Conservation (phyloP, 1,140 invertebrate genomes). For the Trialeurodes vaporariorum region DNA sequence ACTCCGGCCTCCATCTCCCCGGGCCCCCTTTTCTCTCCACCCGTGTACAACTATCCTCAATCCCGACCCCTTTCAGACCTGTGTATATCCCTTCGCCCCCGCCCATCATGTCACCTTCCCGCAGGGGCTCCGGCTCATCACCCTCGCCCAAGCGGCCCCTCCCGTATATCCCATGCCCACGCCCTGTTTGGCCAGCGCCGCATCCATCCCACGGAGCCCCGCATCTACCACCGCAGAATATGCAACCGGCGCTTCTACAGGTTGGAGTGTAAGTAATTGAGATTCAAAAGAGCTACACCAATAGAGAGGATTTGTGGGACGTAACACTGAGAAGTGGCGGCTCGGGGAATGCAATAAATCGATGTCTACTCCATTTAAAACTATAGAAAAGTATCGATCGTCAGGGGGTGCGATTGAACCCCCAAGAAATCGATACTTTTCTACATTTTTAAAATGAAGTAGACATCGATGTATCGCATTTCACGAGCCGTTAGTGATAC, state of each 20-base stretch:
- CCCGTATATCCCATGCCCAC: slow-evolving; percentile 42
- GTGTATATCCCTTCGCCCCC: slow-evolving; percentile 24
- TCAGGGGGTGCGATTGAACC: too few relatives aligned
- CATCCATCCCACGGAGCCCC: slow-evolving; percentile 36
- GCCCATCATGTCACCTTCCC: slow-evolving; percentile 29
- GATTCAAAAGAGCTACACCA: too few relatives aligned
- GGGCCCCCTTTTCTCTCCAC: not conserved
- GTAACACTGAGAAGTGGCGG: too few relatives aligned
- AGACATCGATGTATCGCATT: too few relatives aligned
- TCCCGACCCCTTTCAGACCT: slow-evolving; percentile 20
- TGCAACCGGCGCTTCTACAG: slow-evolving; percentile 25
- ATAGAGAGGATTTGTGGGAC: too few relatives aligned
- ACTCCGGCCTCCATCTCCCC: not conserved
- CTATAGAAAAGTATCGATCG: too few relatives aligned
- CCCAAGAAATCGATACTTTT: too few relatives aligned
- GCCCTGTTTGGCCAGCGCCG: slow-evolving; percentile 47
- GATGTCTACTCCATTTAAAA: too few relatives aligned
- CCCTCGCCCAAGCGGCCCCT: slow-evolving; percentile 28
- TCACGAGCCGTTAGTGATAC: too few relatives aligned
- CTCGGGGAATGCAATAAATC: too few relatives aligned
- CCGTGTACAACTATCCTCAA: slow-evolving; percentile 13
- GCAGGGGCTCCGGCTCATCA: slow-evolving; percentile 35
- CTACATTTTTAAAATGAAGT: too few relatives aligned
- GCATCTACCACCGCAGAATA: slow-evolving; percentile 34
- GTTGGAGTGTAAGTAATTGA: slow-evolving; percentile 16